These are phyloP conservation scores for Lucifuga dentata DNA, from an alignment of 2,113 vertebrate genomes.

Conservation along the genomic window DNA sequence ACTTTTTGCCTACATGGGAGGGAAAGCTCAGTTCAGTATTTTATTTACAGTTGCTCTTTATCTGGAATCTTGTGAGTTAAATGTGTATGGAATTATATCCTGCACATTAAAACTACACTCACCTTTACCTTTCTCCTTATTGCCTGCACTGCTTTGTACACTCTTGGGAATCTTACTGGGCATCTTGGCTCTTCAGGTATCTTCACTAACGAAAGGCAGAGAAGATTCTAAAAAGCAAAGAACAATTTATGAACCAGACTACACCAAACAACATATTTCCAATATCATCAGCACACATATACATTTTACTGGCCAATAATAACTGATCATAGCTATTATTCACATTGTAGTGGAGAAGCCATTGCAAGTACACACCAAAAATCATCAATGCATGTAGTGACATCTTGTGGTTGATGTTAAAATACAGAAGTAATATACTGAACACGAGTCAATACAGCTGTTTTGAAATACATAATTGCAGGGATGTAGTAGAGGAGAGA, in stretches of 20 bases:
- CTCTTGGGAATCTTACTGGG: slow-evolving; percentile 66
- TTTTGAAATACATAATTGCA: too few species aligned
- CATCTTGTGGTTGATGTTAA: slow-evolving; percentile 61
- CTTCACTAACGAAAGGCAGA: slow-evolving; percentile 2
- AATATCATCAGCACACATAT: not conserved
- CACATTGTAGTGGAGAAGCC: not conserved
- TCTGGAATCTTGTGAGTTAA: not conserved
- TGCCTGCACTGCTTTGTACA: slow-evolving; percentile 21
- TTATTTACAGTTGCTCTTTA: slow-evolving; percentile 1
- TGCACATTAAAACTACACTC: slow-evolving; percentile 3
- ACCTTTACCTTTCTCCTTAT: slow-evolving; percentile 68
- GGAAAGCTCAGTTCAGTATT: not conserved
- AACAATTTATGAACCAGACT: not conserved
- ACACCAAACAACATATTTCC: not conserved
- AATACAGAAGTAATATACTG: not conserved
- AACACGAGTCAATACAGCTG: too few species aligned
- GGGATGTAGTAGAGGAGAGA: too few species aligned
- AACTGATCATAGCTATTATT: too few species aligned
- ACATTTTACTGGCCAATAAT: not conserved
- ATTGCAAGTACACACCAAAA: not conserved
- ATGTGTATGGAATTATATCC: not conserved
- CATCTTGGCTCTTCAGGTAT: slow-evolving; percentile 54
- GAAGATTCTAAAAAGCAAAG: not conserved
- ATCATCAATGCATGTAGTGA: slow-evolving; percentile 27
- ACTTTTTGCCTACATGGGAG: slow-evolving; percentile 46